These are phyloP conservation scores for Lucilia cuprina DNA, from an alignment of 1,140 invertebrate genomes.

Conservation along the genomic window DNA sequence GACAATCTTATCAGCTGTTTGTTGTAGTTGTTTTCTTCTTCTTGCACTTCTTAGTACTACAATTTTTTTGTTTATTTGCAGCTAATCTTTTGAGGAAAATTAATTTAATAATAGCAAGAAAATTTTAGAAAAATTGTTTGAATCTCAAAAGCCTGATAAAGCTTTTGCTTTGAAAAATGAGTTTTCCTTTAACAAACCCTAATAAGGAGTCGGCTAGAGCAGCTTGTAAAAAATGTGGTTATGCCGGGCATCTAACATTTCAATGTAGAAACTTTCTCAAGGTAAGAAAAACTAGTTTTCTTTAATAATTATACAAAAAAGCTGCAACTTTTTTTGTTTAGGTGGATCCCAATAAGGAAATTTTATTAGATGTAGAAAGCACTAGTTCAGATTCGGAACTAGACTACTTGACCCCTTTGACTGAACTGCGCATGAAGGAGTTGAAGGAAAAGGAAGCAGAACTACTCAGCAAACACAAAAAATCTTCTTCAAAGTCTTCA, in stretches of 20 bases:
- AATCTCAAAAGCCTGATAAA: not conserved
- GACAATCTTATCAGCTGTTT: not conserved
- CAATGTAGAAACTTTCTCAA: constrained; percentile 97
- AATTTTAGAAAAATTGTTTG: not conserved
- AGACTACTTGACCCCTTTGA: constrained; percentile 83
- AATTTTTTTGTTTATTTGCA: constrained; percentile 29
- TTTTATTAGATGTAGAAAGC: constrained; percentile 93
- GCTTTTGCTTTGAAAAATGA: constrained; percentile 45
- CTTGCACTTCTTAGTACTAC: not conserved
- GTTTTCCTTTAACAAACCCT: constrained; percentile 63
- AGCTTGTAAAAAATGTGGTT: constrained; percentile 93
- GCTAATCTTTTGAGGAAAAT: not conserved
- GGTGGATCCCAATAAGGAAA: constrained; percentile 85
- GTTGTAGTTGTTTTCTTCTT: constrained; percentile 25
- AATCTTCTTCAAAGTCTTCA: constrained; percentile 37
- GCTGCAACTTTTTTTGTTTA: constrained; percentile 45
- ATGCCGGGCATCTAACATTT: constrained; percentile 93
- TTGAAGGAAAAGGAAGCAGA: constrained; percentile 57
- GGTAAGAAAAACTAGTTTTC: constrained; percentile 64
- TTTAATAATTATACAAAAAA: not conserved
- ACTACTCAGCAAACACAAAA: constrained; percentile 40
- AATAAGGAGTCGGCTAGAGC: constrained; percentile 77
- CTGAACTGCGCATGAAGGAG: constrained; percentile 79
- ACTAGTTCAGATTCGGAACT: constrained; percentile 90
- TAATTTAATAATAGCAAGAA: constrained; percentile 1